Evolutionary conservation across 2,888 invertebrate species (phyloP).

Genomic region (Carabus problematicus): DNA sequence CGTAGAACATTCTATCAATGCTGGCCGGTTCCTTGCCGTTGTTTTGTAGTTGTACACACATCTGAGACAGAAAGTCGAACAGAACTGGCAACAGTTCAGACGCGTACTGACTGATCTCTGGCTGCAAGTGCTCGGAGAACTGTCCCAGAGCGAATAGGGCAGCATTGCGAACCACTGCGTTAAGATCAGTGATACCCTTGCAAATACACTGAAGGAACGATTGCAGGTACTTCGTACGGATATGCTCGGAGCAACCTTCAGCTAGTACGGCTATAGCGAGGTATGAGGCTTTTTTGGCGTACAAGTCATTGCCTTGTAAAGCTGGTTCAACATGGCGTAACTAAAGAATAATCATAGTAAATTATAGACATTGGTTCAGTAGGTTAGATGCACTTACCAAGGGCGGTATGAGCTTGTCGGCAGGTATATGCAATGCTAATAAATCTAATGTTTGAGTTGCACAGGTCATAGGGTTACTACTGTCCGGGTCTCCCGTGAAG

Average conservation of each 20-base stretch:
- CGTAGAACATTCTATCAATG: conserved; percentile 78
- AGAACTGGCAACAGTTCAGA: conserved; percentile 75
- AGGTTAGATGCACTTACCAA: conserved; percentile 60
- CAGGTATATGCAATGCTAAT: conserved; percentile 76
- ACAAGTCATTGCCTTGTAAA: conserved; percentile 66
- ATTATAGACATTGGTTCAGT: neutral
- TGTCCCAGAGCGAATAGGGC: conserved; percentile 82
- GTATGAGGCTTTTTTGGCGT: conserved; percentile 75
- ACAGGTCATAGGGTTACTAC: conserved; percentile 69
- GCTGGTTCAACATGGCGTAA: conserved; percentile 69
- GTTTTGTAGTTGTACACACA: conserved; percentile 64
- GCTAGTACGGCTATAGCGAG: conserved; percentile 76
- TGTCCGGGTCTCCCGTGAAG: conserved; percentile 68
- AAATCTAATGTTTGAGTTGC: conserved; percentile 78
- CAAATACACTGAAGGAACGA: conserved; percentile 74
- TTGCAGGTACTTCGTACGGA: conserved; percentile 74
- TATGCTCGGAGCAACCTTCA: conserved; percentile 80
- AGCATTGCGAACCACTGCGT: conserved; percentile 72
- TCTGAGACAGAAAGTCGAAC: conserved; percentile 71
- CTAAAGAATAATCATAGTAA: conserved; percentile 50
- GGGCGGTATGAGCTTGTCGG: conserved; percentile 76
- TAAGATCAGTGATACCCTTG: conserved; percentile 71
- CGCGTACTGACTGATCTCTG: conserved; percentile 77
- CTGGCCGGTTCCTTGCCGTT: conserved; percentile 68
- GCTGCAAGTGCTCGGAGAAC: conserved; percentile 81